Percentiles rank a stretch among this genome's conserved stretches.
Evolutionary conservation across 2,113 vertebrate genomes (phyloP).

Genomic region (Aphelocoma coerulescens): DNA sequence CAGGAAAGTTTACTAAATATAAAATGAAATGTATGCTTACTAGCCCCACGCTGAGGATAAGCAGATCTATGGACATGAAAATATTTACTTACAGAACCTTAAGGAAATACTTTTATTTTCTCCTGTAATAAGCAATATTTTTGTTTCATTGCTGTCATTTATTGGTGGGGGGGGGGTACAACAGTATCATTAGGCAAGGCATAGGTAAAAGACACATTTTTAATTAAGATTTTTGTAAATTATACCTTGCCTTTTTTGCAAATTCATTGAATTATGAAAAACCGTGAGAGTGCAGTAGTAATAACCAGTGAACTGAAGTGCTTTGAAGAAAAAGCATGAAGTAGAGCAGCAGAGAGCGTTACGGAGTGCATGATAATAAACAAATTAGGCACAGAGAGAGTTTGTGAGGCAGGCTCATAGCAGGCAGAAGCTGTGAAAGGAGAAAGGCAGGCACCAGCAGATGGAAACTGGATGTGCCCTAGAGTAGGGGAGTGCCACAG

Average conservation of each 20-base stretch:
- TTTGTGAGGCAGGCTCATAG: background rate
- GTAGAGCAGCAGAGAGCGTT: background rate
- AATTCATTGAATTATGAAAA: background rate
- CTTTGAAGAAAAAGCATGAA: background rate
- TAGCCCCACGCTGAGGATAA: background rate
- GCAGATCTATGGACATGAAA: background rate
- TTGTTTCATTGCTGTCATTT: background rate
- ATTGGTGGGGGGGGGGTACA: background rate
- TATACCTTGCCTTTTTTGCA: background rate
- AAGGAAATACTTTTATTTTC: background rate
- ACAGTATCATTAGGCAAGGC: background rate
- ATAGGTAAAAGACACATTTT: background rate
- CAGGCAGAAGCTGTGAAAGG: background rate
- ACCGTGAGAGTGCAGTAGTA: background rate
- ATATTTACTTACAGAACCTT: background rate
- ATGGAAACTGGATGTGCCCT: background rate
- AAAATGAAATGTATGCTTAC: background rate
- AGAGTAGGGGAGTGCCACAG: accelerated
- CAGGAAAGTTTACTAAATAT: background rate
- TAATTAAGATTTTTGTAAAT: background rate
- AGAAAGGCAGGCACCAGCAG: background rate
- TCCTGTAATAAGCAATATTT: background rate
- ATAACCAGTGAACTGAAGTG: background rate
- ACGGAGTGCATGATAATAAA: background rate
- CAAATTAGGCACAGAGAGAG: background rate